These are phyloP conservation scores for Cyanocitta stelleri DNA, from an alignment of 2,113 vertebrate genomes.

Conservation along the genomic window DNA sequence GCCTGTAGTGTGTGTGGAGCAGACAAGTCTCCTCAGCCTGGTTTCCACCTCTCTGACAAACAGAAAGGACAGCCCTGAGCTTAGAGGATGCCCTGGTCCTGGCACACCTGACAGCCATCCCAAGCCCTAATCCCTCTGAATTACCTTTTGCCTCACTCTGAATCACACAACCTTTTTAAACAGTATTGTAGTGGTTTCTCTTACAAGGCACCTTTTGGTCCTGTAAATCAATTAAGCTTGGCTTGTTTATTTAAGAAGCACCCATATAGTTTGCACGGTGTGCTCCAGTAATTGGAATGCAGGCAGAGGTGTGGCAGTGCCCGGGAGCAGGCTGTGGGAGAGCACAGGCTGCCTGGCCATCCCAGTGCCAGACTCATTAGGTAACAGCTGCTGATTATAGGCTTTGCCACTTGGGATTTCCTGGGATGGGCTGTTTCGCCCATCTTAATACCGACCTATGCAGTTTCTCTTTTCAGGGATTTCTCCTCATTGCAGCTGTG, in stretches of 20 bases:
- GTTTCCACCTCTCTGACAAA: background rate
- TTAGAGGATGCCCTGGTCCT: background rate
- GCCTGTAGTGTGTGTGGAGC: accelerated
- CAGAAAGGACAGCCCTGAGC: background rate
- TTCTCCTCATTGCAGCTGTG: background rate
- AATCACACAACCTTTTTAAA: background rate
- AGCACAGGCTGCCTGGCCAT: background rate
- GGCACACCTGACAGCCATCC: background rate
- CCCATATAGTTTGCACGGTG: accelerated
- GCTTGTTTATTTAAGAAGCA: background rate
- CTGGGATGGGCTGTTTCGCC: background rate
- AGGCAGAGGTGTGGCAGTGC: background rate
- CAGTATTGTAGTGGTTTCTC: background rate
- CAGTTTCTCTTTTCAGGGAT: background rate
- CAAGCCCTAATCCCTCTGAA: background rate
- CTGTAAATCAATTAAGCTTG: background rate
- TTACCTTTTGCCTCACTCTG: background rate
- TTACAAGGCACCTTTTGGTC: background rate
- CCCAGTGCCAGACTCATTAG: background rate
- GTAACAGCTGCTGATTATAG: background rate
- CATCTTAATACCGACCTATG: accelerated
- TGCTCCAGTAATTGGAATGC: background rate
- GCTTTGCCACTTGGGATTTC: background rate
- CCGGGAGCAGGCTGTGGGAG: background rate
- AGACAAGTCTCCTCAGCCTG: background rate